Percentiles rank a stretch among this genome's conserved stretches.
Conservation (phyloP, 2,797 vertebrate genomes). For the Acipenser ruthenus region DNA sequence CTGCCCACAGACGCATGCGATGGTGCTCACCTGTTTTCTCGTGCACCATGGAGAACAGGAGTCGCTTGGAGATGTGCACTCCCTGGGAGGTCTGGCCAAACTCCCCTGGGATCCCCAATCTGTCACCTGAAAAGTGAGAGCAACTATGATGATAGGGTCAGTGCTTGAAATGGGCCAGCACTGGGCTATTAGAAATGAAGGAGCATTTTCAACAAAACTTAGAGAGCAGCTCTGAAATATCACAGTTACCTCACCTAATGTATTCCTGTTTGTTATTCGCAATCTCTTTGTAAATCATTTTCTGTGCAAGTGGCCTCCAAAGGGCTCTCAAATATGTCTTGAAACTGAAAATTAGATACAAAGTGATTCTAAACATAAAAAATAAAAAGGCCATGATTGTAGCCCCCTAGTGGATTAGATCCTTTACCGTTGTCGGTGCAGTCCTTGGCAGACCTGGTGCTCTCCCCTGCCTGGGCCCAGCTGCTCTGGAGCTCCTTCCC, state of each 20-base stretch:
- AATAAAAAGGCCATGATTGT: no score
- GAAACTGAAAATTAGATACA: no score
- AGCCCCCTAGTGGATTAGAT: no score
- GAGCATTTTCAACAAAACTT: no score
- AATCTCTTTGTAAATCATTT: no score
- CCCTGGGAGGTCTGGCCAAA: conserved; percentile 81
- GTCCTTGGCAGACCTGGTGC: conserved; percentile 61
- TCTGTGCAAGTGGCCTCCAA: no score
- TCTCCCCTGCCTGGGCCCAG: conserved; percentile 59
- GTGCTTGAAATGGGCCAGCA: neutral
- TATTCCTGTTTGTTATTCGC: no score
- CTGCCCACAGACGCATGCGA: neutral
- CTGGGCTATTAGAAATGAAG: neutral
- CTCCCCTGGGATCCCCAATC: conserved; percentile 59
- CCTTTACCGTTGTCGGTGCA: conserved; percentile 67
- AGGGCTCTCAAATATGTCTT: no score
- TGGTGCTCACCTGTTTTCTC: conserved; percentile 83
- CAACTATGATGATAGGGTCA: conserved; percentile 12
- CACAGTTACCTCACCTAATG: no score
- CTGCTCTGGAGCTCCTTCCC: conserved; percentile 48
- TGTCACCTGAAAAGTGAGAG: conserved; percentile 68
- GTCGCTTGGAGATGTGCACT: conserved; percentile 85
- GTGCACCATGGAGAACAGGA: conserved; percentile 96
- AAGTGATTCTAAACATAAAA: no score
- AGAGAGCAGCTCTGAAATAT: no score